These are phyloP conservation scores for Sardina pilchardus DNA, from an alignment of 2,113 vertebrate genomes.

Conservation along the genomic window DNA sequence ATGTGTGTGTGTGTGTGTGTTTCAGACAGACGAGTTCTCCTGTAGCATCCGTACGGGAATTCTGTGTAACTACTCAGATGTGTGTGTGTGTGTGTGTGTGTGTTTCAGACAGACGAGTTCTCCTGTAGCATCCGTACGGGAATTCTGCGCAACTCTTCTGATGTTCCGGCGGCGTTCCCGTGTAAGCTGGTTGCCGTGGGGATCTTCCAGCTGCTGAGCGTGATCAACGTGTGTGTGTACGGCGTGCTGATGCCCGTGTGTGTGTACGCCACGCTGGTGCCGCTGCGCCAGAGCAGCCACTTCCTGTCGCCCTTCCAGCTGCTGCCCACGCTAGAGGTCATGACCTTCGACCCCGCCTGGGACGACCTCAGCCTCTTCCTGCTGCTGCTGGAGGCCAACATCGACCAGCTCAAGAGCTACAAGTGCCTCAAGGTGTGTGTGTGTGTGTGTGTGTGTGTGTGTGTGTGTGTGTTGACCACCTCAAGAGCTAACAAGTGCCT, in stretches of 20 bases:
- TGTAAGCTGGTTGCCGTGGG: conserved; percentile 93
- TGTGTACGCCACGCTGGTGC: conserved; percentile 79
- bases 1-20: conserved; percentile 37
- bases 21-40: conserved; percentile 84
- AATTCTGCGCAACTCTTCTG: conserved; percentile 76
- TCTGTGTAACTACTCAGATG: background rate
- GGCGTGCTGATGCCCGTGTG: conserved; percentile 76
- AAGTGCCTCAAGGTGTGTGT: conserved; percentile 85
- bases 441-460: background rate
- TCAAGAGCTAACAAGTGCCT: conserved; percentile 84
- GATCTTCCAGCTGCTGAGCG: conserved; percentile 88
- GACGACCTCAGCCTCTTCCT: conserved; percentile 88
- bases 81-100: conserved; percentile 1
- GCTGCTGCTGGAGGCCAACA: conserved; percentile 91
- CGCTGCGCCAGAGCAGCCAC: conserved; percentile 66
- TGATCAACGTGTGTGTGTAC: conserved; percentile 86
- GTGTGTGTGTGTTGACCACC: conserved; percentile 77
- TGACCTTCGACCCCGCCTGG: conserved; percentile 73
- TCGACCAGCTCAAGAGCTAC: conserved; percentile 93
- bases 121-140: conserved; percentile 84
- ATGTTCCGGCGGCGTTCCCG: conserved; percentile 78
- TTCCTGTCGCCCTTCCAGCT: conserved; percentile 85
- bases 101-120: conserved; percentile 84
- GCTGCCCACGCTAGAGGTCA: conserved; percentile 82
- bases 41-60: conserved; percentile 59